phyloP scores from a whole-genome alignment of 2,113 vertebrate species.

The Raphicerus campestris region DNA sequence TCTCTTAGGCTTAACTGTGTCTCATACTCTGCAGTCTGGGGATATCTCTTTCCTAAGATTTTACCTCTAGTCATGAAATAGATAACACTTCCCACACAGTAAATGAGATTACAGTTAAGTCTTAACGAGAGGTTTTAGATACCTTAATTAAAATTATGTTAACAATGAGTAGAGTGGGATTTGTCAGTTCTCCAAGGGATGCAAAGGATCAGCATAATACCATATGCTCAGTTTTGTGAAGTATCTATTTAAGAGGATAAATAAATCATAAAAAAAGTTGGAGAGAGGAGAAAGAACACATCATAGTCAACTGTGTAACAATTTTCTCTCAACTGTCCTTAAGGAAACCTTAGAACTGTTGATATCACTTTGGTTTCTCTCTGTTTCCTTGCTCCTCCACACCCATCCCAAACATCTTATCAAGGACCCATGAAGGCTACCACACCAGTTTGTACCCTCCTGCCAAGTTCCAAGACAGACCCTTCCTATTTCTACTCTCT shows the following conservation, averaged over 20 bases:
- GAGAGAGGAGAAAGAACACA: neutral
- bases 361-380: neutral
- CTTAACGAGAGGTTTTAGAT: constrained; percentile 23
- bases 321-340: neutral
- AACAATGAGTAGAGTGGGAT: constrained; percentile 24
- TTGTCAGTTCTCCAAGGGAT: neutral
- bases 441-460: neutral
- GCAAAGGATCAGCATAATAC: neutral
- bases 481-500: neutral
- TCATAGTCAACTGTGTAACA: neutral
- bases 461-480: neutral
- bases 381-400: neutral
- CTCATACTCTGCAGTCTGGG: neutral
- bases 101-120: constrained; percentile 36
- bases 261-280: neutral
- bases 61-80: neutral
- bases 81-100: neutral
- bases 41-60: neutral
- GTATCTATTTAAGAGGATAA: constrained; percentile 39
- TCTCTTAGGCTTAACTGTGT: neutral
- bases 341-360: neutral
- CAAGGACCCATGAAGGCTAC: neutral
- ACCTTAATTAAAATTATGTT: constrained; percentile 39
- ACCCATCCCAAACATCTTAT: neutral
- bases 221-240: neutral